phyloP scores from a whole-genome alignment of 2,797 vertebrate species.

The Sebastes steindachneri region DNA sequence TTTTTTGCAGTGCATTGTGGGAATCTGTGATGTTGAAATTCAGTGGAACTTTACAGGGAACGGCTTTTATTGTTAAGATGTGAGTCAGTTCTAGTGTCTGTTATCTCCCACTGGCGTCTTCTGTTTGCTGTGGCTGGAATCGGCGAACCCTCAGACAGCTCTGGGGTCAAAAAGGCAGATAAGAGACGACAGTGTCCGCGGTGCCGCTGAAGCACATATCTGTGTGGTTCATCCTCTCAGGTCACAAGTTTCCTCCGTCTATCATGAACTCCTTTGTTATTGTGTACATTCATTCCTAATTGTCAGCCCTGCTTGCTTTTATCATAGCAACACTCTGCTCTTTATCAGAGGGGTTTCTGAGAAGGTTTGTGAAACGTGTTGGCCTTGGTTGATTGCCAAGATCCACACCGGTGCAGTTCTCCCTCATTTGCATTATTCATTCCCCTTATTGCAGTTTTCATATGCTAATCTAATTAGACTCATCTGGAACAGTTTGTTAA shows the following conservation, averaged over 20 bases:
- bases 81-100: conserved; percentile 8
- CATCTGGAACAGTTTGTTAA: conserved; percentile 60
- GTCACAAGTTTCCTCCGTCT: conserved; percentile 28
- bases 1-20: neutral
- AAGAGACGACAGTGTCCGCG: conserved; percentile 45
- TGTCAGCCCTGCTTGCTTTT: conserved; percentile 8
- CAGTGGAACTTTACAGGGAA: neutral
- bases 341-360: conserved; percentile 19
- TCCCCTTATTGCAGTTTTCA: conserved; percentile 47
- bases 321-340: neutral
- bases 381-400: conserved; percentile 37
- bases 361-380: conserved; percentile 18
- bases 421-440: conserved; percentile 56
- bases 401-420: conserved; percentile 24
- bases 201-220: conserved; percentile 41
- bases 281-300: neutral
- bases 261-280: conserved; percentile 3
- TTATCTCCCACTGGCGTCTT: conserved; percentile 47
- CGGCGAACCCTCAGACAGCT: conserved; percentile 42
- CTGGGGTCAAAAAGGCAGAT: conserved; percentile 54
- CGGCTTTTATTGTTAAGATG: conserved; percentile 4
- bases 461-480: conserved; percentile 63
- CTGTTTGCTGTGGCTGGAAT: conserved; percentile 44
- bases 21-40: conserved; percentile 3
- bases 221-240: conserved; percentile 16